These are phyloP conservation scores for Mongoloraphidia duomilia DNA, from an alignment of 2,888 invertebrate species.

Conservation along the genomic window DNA sequence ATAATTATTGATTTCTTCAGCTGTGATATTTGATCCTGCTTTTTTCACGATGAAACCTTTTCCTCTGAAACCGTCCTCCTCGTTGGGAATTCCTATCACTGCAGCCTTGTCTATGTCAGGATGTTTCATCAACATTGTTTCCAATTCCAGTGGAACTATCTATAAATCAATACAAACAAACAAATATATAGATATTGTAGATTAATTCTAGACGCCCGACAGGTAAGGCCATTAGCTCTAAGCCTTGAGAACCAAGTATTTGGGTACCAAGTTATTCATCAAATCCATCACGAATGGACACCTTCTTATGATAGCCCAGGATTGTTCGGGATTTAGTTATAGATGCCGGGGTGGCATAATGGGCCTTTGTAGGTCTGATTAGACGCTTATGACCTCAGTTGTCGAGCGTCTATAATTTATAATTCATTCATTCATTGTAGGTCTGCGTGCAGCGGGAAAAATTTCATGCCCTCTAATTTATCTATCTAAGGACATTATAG, in stretches of 20 bases:
- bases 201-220: no score
- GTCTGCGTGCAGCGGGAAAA: no score
- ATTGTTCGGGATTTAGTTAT: no score
- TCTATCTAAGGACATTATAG: no score
- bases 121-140: neutral
- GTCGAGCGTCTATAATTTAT: no score
- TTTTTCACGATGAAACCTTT: neutral
- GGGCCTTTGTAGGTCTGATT: constrained; percentile 21
- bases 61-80: constrained; percentile 17
- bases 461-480: no score
- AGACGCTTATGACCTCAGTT: constrained; percentile 29
- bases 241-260: no score
- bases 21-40: neutral
- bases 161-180: neutral
- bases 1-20: neutral
- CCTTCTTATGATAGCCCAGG: no score
- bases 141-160: neutral
- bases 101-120: constrained; percentile 16
- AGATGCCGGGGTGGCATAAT: neutral
- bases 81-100: constrained; percentile 24
- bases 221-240: neutral
- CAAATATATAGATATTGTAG: no score
- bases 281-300: neutral
- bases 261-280: neutral
- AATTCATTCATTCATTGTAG: no score